Evolutionary conservation across 37 sponge, comb jelly and placozoan genomes (phyloP).

Genomic region (Amphimedon queenslandica): DNA sequence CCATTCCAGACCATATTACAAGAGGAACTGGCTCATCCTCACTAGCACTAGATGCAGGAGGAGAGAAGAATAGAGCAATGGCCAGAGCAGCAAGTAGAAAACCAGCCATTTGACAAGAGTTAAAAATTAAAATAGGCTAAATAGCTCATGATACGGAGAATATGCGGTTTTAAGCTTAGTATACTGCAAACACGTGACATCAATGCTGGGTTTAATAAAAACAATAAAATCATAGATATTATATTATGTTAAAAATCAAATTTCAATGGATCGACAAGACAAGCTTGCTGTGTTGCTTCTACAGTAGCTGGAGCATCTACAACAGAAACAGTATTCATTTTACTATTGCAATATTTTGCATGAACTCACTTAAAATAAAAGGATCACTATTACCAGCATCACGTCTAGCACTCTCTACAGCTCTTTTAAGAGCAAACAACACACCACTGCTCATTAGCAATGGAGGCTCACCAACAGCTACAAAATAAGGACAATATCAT

Average conservation of each 20-base stretch:
- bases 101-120: no score
- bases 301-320: slow-evolving; percentile 50
- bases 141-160: no score
- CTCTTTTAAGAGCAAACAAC: slow-evolving; percentile 8
- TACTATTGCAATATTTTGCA: not conserved
- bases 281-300: slow-evolving; percentile 32
- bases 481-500: not conserved
- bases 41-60: no score
- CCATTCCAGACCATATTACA: no score
- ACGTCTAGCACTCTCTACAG: not conserved
- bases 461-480: slow-evolving; percentile 37
- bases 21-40: no score
- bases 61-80: no score
- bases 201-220: no score
- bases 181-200: no score
- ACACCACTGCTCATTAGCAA: slow-evolving; percentile 14
- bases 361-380: slow-evolving; percentile 20
- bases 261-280: slow-evolving; percentile 35
- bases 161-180: no score
- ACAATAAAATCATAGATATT: no score
- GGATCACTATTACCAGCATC: not conserved
- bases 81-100: no score
- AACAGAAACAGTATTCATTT: not conserved
- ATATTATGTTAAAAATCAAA: slow-evolving; percentile 14
- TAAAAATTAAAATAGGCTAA: no score